These are phyloP conservation scores for Chrosomus eos DNA, from an alignment of 2,797 vertebrate species.

Conservation along the genomic window DNA sequence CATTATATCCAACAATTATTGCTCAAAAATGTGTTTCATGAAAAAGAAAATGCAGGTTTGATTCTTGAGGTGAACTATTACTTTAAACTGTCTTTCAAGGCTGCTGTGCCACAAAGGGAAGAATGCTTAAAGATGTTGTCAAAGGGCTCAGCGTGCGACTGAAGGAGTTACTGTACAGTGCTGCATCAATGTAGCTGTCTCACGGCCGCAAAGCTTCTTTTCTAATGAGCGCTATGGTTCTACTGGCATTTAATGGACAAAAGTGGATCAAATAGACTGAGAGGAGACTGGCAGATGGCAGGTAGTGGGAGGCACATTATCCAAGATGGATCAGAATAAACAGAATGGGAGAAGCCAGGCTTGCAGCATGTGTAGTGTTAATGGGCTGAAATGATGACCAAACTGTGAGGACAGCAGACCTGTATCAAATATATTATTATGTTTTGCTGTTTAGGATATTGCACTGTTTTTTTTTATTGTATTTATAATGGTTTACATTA, in stretches of 20 bases:
- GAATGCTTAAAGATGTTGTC: slow-evolving; percentile 1
- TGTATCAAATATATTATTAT: slow-evolving; percentile 30
- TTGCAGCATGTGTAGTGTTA: slow-evolving; percentile 29
- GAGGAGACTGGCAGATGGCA: slow-evolving; percentile 57
- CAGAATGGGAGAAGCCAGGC: slow-evolving; percentile 43
- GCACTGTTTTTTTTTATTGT: not conserved
- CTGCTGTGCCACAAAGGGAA: not conserved
- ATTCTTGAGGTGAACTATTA: not conserved
- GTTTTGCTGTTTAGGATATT: not conserved
- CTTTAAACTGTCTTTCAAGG: not conserved
- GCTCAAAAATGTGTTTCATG: not conserved
- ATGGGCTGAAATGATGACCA: slow-evolving; percentile 23
- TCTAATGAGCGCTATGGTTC: slow-evolving; percentile 41
- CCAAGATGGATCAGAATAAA: slow-evolving; percentile 42
- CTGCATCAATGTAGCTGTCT: slow-evolving; percentile 7
- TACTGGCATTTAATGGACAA: slow-evolving; percentile 48
- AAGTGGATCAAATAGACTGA: slow-evolving; percentile 45
- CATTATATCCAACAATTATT: not conserved
- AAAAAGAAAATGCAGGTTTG: not conserved
- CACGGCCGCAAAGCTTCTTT: slow-evolving; percentile 23
- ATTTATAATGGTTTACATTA: not conserved
- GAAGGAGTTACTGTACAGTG: too few species aligned
- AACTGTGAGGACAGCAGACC: slow-evolving; percentile 27
- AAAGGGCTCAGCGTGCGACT: slow-evolving; percentile 25
- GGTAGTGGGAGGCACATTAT: slow-evolving; percentile 56